A percentile compares a stretch with the other conserved stretches of the same genome.
Evolutionary conservation across 1,140 invertebrate species (phyloP).

Genomic region (Cyphomyrmex costatus): DNA sequence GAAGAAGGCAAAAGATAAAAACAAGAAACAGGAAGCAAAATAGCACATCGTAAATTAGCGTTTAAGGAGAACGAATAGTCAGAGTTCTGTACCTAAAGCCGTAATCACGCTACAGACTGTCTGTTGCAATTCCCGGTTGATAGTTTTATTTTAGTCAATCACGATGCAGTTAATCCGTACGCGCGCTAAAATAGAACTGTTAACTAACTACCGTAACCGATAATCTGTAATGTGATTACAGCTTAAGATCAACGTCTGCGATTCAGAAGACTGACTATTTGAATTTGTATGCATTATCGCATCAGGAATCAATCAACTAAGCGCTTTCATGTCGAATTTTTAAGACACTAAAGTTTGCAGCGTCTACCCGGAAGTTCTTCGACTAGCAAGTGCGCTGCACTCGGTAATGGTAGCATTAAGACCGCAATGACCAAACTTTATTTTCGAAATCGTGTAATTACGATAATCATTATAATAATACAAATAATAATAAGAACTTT

Average conservation of each 20-base stretch:
- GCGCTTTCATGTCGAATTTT: slow-evolving; percentile 11
- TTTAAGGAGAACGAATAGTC: not conserved
- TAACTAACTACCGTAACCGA: too few relatives aligned
- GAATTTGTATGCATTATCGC: not conserved
- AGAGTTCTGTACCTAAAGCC: not conserved
- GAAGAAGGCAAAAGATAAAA: too few relatives aligned
- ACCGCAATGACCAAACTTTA: slow-evolving; percentile 76
- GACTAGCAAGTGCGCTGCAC: slow-evolving; percentile 61
- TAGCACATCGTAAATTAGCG: too few relatives aligned
- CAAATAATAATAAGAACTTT: slow-evolving; percentile 43
- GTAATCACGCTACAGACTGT: too few relatives aligned
- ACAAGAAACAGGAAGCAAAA: too few relatives aligned
- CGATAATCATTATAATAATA: slow-evolving; percentile 38
- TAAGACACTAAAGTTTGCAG: slow-evolving; percentile 46
- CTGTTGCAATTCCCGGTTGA: too few relatives aligned
- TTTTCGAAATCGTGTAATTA: slow-evolving; percentile 51
- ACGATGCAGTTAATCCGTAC: too few relatives aligned
- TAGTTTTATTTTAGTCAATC: too few relatives aligned
- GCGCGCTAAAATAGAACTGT: too few relatives aligned
- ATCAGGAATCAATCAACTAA: not conserved
- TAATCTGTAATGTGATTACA: too few relatives aligned
- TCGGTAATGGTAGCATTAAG: slow-evolving; percentile 71
- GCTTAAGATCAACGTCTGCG: not conserved
- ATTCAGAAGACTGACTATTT: not conserved
- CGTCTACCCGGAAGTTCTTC: slow-evolving; percentile 64